Evolutionary conservation across 1,140 invertebrate species (phyloP).

Genomic region (Tetragonula clypearis): DNA sequence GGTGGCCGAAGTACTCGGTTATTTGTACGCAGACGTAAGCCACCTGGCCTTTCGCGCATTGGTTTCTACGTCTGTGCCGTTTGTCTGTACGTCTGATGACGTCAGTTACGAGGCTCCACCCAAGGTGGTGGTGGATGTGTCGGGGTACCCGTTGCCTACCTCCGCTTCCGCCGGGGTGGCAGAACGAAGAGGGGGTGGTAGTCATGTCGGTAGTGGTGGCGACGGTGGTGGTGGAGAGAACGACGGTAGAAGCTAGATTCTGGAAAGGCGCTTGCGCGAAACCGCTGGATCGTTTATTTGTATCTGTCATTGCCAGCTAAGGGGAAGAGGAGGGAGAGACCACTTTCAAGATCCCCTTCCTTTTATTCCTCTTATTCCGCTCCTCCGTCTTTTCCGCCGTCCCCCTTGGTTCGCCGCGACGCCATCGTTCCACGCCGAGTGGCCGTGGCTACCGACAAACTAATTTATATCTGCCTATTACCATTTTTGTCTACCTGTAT

Average conservation of each 20-base stretch:
- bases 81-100: slow-evolving; percentile 79
- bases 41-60: slow-evolving; percentile 73
- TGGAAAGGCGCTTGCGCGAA: slow-evolving; percentile 72
- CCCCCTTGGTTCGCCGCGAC: slow-evolving; percentile 26
- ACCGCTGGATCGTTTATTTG: slow-evolving; percentile 79
- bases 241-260: slow-evolving; percentile 43
- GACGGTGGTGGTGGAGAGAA: slow-evolving; percentile 18
- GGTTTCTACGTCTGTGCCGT: slow-evolving; percentile 79
- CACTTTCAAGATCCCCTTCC: slow-evolving; percentile 57
- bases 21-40: slow-evolving; percentile 70
- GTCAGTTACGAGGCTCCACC: slow-evolving; percentile 77
- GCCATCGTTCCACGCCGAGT: slow-evolving; percentile 36
- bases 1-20: slow-evolving; percentile 46
- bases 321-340: slow-evolving; percentile 60
- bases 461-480: slow-evolving; percentile 40
- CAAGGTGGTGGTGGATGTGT: slow-evolving; percentile 65
- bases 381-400: slow-evolving; percentile 27
- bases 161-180: slow-evolving; percentile 54
- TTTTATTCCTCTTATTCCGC: slow-evolving; percentile 63
- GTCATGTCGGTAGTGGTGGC: slow-evolving; percentile 20
- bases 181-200: slow-evolving; percentile 44
- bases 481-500: neutral
- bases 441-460: slow-evolving; percentile 44
- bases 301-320: slow-evolving; percentile 80
- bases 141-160: slow-evolving; percentile 54